These are phyloP conservation scores for Gymnoscopelus microlampas DNA, from an alignment of 2,797 vertebrate species.

Conservation along the genomic window DNA sequence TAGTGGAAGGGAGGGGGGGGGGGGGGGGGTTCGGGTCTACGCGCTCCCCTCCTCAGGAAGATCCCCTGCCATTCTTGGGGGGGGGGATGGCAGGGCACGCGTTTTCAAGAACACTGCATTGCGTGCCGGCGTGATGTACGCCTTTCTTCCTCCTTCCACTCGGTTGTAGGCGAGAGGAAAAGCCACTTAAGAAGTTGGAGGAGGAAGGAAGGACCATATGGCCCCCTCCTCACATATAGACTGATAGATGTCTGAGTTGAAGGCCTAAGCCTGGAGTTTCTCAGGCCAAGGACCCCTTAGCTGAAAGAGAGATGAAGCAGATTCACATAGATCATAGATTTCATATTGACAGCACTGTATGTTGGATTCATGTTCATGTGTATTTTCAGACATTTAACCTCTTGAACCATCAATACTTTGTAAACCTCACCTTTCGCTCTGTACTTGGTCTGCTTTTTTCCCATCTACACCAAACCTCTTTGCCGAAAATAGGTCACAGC, in stretches of 20 bases:
- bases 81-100: not conserved
- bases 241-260: conserved; percentile 11
- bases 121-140: not conserved
- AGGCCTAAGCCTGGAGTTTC: too few relatives aligned
- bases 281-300: too few relatives aligned
- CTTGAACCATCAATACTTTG: too few relatives aligned
- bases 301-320: not conserved
- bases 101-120: conserved; percentile 28
- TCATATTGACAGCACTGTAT: too few relatives aligned
- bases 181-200: conserved; percentile 26
- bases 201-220: not conserved
- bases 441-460: too few relatives aligned
- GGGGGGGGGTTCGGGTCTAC: too few relatives aligned
- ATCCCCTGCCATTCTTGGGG: conserved; percentile 18
- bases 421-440: too few relatives aligned
- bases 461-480: too few relatives aligned
- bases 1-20: conserved; percentile 13
- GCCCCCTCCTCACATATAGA: conserved; percentile 6
- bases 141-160: conserved; percentile 1
- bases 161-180: conserved; percentile 20
- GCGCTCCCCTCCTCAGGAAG: conserved; percentile 37
- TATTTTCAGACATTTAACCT: too few relatives aligned
- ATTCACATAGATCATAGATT: too few relatives aligned
- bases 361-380: too few relatives aligned
- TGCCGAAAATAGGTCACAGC: too few relatives aligned